Evolutionary conservation across 2,888 invertebrate species (phyloP), one percentile per base, ranked within the genome.

Genomic region (Lasioglossum marginatum): DNA sequence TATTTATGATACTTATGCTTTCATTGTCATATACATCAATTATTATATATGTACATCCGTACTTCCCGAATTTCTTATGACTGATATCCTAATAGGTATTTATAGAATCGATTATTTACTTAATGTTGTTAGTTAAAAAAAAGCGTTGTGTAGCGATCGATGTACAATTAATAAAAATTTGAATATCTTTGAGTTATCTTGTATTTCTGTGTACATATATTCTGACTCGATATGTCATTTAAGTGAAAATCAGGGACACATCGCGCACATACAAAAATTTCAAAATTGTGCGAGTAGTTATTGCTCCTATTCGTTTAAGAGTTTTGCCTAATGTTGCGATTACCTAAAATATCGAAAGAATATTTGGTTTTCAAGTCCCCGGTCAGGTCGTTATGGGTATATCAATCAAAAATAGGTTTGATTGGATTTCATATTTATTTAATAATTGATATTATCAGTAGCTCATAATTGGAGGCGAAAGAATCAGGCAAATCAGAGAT

Each of bases 391-490:
- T 70, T 45, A 77, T 48, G 82, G 87, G 85, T 82, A 75, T 83
- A 77, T 77, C 66, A 88, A 85, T 86, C 66, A 85, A 83, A 84
- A 73, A 83, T 76, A 88, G 83, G 88, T 89, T 90, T 87, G 91
- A 89, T 93, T 92, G 89, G 89, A 93, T 92, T 85, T 92, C 85
- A 91, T 91, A 91, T 93, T 94, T 94, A 94, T 93, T 94, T 88
- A 91, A 91, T 93, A 93, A 90, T 93, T 91, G 92, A 91, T 92
- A 93, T 92, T 91, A 91, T 91, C 91, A 92, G 87, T 93, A 94
- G 90, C 91, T 93, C 92, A 90, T 92, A 92, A 90, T 90, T 72
- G 79, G 91, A 92, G 90, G 91, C 91, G 88, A 92, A 90, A 93
- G 91, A 93, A 91, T 90, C 87, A 92, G 91, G 91, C 92, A 93